Evolutionary conservation across 2,888 invertebrate genomes (phyloP).

Genomic region (Eristalinus sepulchralis): DNA sequence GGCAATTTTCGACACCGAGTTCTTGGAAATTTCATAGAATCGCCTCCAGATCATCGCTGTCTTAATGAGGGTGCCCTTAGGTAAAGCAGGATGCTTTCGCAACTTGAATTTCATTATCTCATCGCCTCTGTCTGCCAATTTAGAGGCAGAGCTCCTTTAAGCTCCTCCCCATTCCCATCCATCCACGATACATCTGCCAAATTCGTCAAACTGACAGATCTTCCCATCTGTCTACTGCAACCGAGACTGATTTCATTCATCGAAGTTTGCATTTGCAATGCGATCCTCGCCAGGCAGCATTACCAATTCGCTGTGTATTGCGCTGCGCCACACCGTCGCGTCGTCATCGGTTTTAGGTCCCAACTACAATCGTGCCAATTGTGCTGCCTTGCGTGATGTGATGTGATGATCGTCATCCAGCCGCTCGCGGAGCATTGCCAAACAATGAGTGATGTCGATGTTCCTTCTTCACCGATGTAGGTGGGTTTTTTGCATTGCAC

Average conservation of each 20-base stretch:
- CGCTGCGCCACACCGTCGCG: neutral
- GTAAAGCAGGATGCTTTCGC: neutral
- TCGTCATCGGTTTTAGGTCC: neutral
- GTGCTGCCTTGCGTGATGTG: constrained; percentile 48
- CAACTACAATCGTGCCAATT: constrained; percentile 33
- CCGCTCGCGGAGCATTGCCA: constrained; percentile 38
- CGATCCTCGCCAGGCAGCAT: constrained; percentile 27
- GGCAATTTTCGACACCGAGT: neutral
- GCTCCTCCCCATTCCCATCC: neutral
- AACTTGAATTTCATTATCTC: neutral
- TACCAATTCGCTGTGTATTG: constrained; percentile 15
- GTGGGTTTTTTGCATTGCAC: neutral
- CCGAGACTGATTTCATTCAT: constrained; percentile 59
- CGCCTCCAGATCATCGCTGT: neutral
- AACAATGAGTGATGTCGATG: constrained; percentile 65
- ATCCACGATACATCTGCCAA: constrained; percentile 20
- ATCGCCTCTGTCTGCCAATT: neutral
- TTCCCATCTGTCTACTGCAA: constrained; percentile 50
- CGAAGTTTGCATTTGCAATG: constrained; percentile 57
- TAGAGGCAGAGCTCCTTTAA: neutral
- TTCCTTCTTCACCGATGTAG: neutral
- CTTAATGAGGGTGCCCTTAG: neutral
- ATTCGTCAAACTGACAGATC: constrained; percentile 60
- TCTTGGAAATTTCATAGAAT: neutral
- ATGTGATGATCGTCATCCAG: constrained; percentile 58